Base-by-base conservation (phyloP, 2,113 vertebrate species). In the Larimichthys crocea region DNA sequence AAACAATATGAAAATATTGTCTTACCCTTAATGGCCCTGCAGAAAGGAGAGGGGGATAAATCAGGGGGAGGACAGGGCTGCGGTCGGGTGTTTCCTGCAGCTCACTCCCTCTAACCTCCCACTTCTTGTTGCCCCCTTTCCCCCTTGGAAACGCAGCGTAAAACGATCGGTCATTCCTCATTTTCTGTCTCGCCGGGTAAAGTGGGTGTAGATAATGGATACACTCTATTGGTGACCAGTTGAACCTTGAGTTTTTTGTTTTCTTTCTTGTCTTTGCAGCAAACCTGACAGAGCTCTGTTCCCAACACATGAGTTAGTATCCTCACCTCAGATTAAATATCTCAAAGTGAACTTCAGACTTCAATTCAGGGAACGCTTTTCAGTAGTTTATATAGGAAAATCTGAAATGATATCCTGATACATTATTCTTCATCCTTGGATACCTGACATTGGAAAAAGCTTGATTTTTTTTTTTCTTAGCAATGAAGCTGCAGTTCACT, bases 1-100 rank as follows among this genome's bases (percentile, higher is more conserved):
- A 84, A 91, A 92, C 87, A 91, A 93, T 60, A 89, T 86, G 90
- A 90, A 93, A 92, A 92, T 92, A 92, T 91, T 89, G 83, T 87
- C 78, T 91, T 80, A 84, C 64, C 77, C 61, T 74, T 90, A 89
- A 91, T 85, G 83, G 89, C 61, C 55, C 63, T 67, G 83, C 78
- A 76, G 89, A 87, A 76, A 74, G 78, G 63, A 85, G 67, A 67
- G 65, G 40, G 19, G 72, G 79, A 91, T 94, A 89, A 92, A 92
- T 92, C 89, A 86, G 42, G 24, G 26, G 14, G 31, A 67, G 73
- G 74, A 78, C 50, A 12, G 35, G 56, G 26, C 35, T 74, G 76
- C 40, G 59, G 76, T 79, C 22, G n/a, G 82, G 60, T 63, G 3
- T 80, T 91, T 88, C n/a, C 67, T 85, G 82, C 72, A 84, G 56